Evolutionary conservation across 2,113 vertebrate genomes (phyloP).

Genomic region (Acinonyx jubatus): DNA sequence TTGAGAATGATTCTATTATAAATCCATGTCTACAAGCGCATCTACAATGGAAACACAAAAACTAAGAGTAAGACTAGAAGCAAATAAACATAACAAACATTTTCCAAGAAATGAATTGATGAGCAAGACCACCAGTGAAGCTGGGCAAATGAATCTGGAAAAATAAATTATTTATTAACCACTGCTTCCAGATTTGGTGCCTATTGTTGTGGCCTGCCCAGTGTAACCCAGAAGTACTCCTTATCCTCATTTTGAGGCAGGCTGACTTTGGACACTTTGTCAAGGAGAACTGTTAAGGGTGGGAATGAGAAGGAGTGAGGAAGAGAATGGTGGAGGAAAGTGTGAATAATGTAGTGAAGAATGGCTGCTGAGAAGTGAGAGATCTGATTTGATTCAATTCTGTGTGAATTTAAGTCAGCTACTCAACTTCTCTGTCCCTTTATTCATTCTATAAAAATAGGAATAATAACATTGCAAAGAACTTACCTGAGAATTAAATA

Average conservation of each 20-base stretch:
- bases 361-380: background rate
- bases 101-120: background rate
- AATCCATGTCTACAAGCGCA: background rate
- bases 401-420: background rate
- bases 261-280: background rate
- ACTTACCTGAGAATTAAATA: background rate
- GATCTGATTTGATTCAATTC: background rate
- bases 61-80: background rate
- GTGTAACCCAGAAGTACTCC: background rate
- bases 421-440: background rate
- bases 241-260: background rate
- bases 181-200: background rate
- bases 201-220: background rate
- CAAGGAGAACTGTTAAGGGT: background rate
- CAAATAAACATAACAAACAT: background rate
- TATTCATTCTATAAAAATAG: background rate
- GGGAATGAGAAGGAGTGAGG: background rate
- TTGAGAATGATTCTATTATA: background rate
- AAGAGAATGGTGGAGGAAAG: background rate
- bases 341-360: background rate
- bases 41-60: background rate
- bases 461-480: background rate
- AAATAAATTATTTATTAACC: background rate
- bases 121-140: background rate
- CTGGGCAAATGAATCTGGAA: background rate